phyloP scores from a whole-genome alignment of 2,113 vertebrate genomes.

The Psammodynastes pulverulentus region DNA sequence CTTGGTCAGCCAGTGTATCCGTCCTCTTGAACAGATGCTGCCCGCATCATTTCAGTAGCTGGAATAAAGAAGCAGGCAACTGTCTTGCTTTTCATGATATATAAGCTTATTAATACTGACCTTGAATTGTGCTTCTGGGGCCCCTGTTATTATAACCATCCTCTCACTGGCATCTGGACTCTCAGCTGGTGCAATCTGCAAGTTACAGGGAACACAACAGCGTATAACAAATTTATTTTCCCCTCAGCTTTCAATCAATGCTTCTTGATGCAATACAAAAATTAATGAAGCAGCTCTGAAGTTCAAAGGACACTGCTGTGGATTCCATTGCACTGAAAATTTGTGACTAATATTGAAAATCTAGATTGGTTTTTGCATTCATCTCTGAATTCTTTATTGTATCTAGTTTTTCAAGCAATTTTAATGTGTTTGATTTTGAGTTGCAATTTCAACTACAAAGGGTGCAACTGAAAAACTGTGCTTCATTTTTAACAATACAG shows the following conservation, averaged over 20 bases:
- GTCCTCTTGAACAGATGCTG: not conserved
- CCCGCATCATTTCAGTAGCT: not conserved
- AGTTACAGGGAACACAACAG: not conserved
- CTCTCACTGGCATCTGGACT: slow-evolving; percentile 82
- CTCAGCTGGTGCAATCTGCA: slow-evolving; percentile 87
- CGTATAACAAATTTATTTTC: rapidly evolving
- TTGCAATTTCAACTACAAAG: not conserved
- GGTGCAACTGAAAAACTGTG: not conserved
- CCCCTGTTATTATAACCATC: slow-evolving; percentile 94
- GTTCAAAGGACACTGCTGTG: not conserved
- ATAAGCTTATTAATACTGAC: slow-evolving; percentile 57
- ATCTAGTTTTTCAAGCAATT: not conserved
- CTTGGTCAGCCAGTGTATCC: not conserved
- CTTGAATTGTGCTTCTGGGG: slow-evolving; percentile 95
- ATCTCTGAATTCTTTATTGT: not conserved
- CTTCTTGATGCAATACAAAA: not conserved
- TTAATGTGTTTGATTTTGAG: not conserved
- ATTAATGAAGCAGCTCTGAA: not conserved
- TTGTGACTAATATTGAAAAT: not conserved
- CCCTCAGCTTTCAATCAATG: not conserved
- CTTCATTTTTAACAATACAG: not conserved
- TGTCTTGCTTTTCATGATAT: not conserved
- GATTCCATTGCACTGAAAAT: not conserved
- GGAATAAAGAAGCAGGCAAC: too few species aligned
- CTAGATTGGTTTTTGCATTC: not conserved